Percentiles rank a stretch among this genome's conserved stretches.
These are phyloP conservation scores for Cheilosia vulpina DNA, from an alignment of 2,888 invertebrate species.

Conservation along the genomic window DNA sequence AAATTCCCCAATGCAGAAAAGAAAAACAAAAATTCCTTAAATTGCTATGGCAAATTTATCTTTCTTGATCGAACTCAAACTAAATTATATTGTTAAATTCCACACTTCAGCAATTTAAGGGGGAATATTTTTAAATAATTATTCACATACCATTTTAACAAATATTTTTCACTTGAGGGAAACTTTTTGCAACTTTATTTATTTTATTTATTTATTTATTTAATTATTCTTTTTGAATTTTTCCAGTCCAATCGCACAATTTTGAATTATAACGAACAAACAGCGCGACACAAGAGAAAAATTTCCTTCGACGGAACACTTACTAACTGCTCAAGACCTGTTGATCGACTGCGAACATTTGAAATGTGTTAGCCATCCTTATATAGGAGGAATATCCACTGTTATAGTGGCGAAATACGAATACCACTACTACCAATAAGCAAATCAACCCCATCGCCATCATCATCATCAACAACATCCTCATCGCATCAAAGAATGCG, in stretches of 20 bases:
- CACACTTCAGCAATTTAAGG: too few relatives aligned
- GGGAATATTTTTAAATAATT: too few relatives aligned
- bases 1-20: too few relatives aligned
- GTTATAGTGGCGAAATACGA: slow-evolving; percentile 38
- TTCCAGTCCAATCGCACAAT: background rate
- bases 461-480: slow-evolving; percentile 14
- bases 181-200: too few relatives aligned
- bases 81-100: too few relatives aligned
- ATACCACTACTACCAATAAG: slow-evolving; percentile 45
- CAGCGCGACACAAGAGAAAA: background rate
- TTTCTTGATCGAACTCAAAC: too few relatives aligned
- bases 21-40: too few relatives aligned
- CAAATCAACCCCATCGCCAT: slow-evolving; percentile 52
- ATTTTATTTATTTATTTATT: too few relatives aligned
- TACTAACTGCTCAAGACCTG: slow-evolving; percentile 60
- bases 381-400: slow-evolving; percentile 58
- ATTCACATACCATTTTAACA: too few relatives aligned
- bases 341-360: slow-evolving; percentile 70
- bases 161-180: too few relatives aligned
- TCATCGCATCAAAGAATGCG: slow-evolving; percentile 60
- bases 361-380: slow-evolving; percentile 53
- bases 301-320: slow-evolving; percentile 20
- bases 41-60: too few relatives aligned
- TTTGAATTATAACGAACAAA: background rate
- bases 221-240: too few relatives aligned